These are phyloP conservation scores for Stichopus horrens DNA, from an alignment of 53 echinoderm and acorn worm genomes.

Conservation along the genomic window DNA sequence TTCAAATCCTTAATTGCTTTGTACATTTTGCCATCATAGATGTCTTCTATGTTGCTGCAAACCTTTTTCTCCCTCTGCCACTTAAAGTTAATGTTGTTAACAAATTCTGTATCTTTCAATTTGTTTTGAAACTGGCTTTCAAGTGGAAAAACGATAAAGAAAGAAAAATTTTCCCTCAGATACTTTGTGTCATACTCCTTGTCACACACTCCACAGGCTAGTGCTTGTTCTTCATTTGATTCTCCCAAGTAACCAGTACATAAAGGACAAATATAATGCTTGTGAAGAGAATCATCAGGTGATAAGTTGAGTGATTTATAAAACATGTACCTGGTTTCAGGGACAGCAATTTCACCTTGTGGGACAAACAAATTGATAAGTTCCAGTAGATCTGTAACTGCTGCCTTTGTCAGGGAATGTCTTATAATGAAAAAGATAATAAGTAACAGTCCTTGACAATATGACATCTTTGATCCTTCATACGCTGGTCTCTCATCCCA, in stretches of 20 bases:
- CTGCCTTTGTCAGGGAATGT: conserved; percentile 27
- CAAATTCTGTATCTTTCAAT: conserved; percentile 4
- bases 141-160: not conserved
- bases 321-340: conserved; percentile 34
- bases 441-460: conserved; percentile 21
- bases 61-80: conserved; percentile 32
- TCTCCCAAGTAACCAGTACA: conserved; percentile 38
- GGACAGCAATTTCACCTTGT: not conserved
- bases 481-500: conserved; percentile 23
- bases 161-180: not conserved
- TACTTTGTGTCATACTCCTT: not conserved
- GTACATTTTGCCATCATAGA: conserved; percentile 1
- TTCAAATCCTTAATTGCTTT: conserved; percentile 21
- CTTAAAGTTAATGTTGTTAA: not conserved
- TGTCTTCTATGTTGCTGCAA: conserved; percentile 15
- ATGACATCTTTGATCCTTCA: conserved; percentile 14
- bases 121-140: not conserved
- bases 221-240: conserved; percentile 2
- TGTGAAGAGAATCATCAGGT: not conserved
- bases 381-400: conserved; percentile 28
- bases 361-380: conserved; percentile 35
- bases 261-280: conserved; percentile 36
- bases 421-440: conserved; percentile 25
- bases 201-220: conserved; percentile 24
- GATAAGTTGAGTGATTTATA: conserved; percentile 2